These are phyloP conservation scores for Acyrthosiphon pisum DNA, from an alignment of 1,140 invertebrate genomes.

Conservation along the genomic window DNA sequence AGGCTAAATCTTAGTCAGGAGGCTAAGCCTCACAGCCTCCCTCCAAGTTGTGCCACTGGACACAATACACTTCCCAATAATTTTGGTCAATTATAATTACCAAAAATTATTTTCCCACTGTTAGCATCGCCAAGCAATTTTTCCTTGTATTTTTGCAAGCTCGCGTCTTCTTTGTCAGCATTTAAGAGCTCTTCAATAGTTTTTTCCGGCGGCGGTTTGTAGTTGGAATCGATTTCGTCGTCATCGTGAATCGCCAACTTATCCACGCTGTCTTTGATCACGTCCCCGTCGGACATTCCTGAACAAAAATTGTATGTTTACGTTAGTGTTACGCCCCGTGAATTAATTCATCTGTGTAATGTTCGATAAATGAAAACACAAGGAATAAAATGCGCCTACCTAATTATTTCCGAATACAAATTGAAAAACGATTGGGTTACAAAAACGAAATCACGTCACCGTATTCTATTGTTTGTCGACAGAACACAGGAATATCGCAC, in stretches of 20 bases:
- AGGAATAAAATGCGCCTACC: background rate
- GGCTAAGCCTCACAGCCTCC: background rate
- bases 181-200: conserved; percentile 91
- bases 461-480: background rate
- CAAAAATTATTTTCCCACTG: conserved; percentile 77
- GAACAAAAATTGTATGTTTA: background rate
- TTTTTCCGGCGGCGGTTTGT: conserved; percentile 94
- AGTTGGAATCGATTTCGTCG: conserved; percentile 77
- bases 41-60: background rate
- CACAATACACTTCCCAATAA: background rate
- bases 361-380: background rate
- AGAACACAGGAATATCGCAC: background rate
- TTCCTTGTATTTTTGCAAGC: conserved; percentile 95
- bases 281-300: conserved; percentile 41
- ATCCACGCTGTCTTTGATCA: conserved; percentile 15
- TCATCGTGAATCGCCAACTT: conserved; percentile 53
- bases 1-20: too few species aligned
- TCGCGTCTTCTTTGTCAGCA: conserved; percentile 95
- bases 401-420: background rate
- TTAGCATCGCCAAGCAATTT: conserved; percentile 87
- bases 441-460: background rate
- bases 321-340: background rate
- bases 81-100: conserved; percentile 64
- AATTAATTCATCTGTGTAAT: background rate
- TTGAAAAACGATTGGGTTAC: background rate